These are phyloP conservation scores for Anthoscopus minutus DNA, from an alignment of 2,113 vertebrate genomes.

Conservation along the genomic window DNA sequence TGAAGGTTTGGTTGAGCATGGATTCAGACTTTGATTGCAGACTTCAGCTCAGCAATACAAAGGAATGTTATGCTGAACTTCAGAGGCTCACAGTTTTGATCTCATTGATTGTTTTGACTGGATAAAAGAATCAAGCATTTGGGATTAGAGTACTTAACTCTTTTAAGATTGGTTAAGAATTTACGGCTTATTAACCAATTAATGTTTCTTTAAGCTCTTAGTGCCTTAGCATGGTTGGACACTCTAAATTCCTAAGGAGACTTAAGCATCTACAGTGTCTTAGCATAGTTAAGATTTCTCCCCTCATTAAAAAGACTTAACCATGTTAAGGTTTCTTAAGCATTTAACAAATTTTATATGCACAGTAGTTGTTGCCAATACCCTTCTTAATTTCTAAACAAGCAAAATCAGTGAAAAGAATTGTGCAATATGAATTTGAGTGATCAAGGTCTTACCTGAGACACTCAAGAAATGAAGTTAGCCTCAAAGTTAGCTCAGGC, in stretches of 20 bases:
- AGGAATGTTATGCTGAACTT: not conserved
- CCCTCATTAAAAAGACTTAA: not conserved
- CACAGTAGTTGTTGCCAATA: not conserved
- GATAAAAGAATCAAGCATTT: not conserved
- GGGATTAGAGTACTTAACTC: not conserved
- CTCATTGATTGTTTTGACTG: not conserved
- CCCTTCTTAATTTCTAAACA: not conserved
- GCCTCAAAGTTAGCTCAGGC: not conserved
- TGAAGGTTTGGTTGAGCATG: not conserved
- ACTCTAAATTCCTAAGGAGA: not conserved
- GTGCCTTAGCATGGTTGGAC: not conserved
- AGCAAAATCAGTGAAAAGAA: not conserved
- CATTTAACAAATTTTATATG: not conserved
- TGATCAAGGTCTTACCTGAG: not conserved
- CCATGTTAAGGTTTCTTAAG: not conserved
- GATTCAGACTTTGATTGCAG: not conserved
- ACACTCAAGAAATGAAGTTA: not conserved
- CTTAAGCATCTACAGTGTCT: not conserved
- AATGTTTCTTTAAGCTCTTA: conserved; percentile 13
- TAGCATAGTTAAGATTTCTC: conserved; percentile 24
- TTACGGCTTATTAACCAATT: conserved; percentile 6
- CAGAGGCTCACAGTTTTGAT: not conserved
- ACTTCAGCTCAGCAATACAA: not conserved
- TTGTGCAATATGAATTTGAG: not conserved
- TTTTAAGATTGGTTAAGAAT: not conserved